phyloP scores from a whole-genome alignment of 2,113 vertebrate species.

The Nothocercus nigrocapillus region DNA sequence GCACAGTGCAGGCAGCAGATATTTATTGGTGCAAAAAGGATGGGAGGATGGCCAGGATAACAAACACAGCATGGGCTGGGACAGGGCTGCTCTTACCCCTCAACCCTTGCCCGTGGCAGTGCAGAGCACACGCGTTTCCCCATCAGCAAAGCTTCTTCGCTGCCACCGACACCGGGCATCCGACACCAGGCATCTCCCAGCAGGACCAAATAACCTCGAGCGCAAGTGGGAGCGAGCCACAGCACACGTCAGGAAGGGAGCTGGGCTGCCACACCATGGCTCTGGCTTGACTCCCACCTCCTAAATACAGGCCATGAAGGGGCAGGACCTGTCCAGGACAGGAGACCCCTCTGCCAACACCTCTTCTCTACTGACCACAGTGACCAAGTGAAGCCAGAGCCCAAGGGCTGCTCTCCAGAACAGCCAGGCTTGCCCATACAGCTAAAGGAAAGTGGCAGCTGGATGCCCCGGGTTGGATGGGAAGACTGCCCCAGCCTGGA shows the following conservation, averaged over 20 bases:
- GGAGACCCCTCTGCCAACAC: not conserved
- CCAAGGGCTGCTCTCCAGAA: not conserved
- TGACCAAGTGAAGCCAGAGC: not conserved
- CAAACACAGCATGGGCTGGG: slow-evolving; percentile 18
- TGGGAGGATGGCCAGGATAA: not conserved
- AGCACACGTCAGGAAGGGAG: not conserved
- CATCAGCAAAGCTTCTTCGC: not conserved
- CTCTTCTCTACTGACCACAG: not conserved
- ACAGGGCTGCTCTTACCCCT: not conserved
- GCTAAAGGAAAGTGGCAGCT: not conserved
- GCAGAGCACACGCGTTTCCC: fast-evolving
- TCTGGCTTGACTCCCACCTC: not conserved
- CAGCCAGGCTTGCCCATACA: not conserved
- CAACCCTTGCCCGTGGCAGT: not conserved
- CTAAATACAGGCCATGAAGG: fast-evolving
- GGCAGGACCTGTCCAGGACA: not conserved
- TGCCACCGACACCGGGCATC: not conserved
- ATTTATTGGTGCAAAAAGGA: slow-evolving; percentile 59
- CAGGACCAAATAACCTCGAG: not conserved
- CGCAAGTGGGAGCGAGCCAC: not conserved
- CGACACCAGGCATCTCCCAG: not conserved
- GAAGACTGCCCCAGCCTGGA: not conserved
- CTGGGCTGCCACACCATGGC: not conserved
- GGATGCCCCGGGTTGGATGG: fast-evolving
- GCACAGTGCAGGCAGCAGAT: not conserved